These are phyloP conservation scores for Sternarchorhynchus goeldii DNA, from an alignment of 2,797 vertebrate genomes.

Conservation along the genomic window DNA sequence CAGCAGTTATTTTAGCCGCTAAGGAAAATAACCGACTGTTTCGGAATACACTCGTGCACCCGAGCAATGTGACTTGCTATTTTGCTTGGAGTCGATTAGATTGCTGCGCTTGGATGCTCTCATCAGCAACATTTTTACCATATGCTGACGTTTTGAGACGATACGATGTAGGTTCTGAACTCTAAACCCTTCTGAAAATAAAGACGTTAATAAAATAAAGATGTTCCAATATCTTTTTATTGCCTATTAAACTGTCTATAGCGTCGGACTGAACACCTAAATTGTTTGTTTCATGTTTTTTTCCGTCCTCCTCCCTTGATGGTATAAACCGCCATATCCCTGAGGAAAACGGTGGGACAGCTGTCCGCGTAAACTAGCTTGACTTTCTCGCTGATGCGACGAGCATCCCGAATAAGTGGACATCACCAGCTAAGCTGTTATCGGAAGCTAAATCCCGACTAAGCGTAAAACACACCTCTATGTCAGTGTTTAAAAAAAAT, in stretches of 20 bases:
- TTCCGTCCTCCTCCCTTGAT: conserved; percentile 5
- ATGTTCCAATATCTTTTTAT: no score
- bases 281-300: conserved; percentile 20
- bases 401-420: neutral
- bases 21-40: no score
- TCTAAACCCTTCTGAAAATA: no score
- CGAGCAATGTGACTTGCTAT: neutral
- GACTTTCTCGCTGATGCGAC: neutral
- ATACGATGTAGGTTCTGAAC: no score
- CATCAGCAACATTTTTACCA: neutral
- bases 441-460: neutral
- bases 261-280: neutral
- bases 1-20: neutral
- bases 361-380: neutral
- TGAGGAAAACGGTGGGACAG: neutral
- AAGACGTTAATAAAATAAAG: no score
- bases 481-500: neutral
- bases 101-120: neutral
- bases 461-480: conserved; percentile 6
- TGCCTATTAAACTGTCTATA: neutral
- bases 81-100: neutral
- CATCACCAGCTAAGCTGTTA: neutral
- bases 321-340: conserved; percentile 3
- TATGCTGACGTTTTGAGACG: no score
- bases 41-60: no score